These are phyloP conservation scores for Glaucidium brasilianum DNA, from an alignment of 2,113 vertebrate species.

Conservation along the genomic window DNA sequence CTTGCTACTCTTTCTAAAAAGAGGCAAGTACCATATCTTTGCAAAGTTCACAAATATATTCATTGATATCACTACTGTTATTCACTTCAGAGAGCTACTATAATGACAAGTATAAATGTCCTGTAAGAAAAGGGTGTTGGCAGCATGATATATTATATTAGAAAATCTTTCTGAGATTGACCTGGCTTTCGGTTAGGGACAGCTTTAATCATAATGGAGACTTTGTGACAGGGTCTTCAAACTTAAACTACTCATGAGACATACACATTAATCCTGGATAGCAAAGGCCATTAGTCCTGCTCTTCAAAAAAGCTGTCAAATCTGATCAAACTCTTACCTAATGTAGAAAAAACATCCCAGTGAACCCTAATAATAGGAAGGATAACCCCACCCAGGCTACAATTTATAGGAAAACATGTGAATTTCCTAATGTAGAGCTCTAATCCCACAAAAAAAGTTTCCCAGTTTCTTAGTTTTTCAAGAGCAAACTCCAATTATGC, in stretches of 20 bases:
- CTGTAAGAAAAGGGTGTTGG: background rate
- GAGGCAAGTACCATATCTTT: background rate
- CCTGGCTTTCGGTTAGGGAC: background rate
- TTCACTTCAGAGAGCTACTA: background rate
- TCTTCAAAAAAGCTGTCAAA: background rate
- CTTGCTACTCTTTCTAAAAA: background rate
- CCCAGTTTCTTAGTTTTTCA: background rate
- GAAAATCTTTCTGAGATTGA: background rate
- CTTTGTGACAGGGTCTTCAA: slow-evolving; percentile 4
- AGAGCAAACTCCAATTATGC: background rate
- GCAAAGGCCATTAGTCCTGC: background rate
- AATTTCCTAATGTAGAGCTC: background rate
- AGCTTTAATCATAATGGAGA: background rate
- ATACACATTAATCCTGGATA: background rate
- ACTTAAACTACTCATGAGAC: background rate
- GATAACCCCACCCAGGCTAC: background rate
- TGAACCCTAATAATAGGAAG: background rate
- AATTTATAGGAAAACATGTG: background rate
- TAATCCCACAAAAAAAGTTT: background rate
- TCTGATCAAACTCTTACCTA: background rate
- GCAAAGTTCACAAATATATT: background rate
- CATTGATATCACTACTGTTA: background rate
- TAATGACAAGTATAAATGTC: background rate
- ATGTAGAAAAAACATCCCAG: background rate
- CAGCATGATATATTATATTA: background rate